phyloP scores from a whole-genome alignment of 2,797 vertebrate species.

The Thaleichthys pacificus region DNA sequence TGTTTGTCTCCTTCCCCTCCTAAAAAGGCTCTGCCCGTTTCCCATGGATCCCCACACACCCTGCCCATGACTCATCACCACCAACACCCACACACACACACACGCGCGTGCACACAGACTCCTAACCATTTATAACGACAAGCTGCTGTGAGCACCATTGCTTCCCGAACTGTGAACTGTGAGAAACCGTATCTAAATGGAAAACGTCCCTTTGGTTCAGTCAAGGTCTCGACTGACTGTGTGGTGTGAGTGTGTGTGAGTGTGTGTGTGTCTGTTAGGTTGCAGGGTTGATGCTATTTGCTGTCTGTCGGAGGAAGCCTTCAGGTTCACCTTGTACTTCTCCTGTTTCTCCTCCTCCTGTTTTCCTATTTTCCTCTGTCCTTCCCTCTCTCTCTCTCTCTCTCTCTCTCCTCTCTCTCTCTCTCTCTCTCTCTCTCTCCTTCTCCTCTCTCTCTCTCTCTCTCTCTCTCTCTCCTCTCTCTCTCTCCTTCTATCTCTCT shows the following conservation, averaged over 20 bases:
- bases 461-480: too few relatives aligned
- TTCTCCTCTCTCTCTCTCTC: too few relatives aligned
- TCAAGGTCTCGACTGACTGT: background rate
- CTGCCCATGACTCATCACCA: background rate
- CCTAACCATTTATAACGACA: too few relatives aligned
- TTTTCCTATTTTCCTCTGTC: too few relatives aligned
- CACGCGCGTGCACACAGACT: too few relatives aligned
- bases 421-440: too few relatives aligned
- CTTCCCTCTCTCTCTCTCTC: too few relatives aligned
- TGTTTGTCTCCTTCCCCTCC: too few relatives aligned
- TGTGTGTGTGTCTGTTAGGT: constrained; percentile 5
- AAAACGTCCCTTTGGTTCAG: background rate
- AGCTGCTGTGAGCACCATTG: too few relatives aligned
- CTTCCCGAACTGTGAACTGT: constrained; percentile 4
- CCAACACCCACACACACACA: background rate
- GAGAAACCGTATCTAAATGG: constrained; percentile 16
- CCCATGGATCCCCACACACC: background rate
- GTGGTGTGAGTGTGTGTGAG: constrained; percentile 5
- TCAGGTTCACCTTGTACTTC: background rate
- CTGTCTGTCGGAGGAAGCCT: background rate
- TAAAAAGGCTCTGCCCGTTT: background rate
- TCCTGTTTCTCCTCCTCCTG: background rate
- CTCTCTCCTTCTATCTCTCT: too few relatives aligned
- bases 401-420: too few relatives aligned
- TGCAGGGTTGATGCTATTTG: background rate